phyloP scores from a whole-genome alignment of 2,797 vertebrate genomes.

The Steatocranus sp. region DNA sequence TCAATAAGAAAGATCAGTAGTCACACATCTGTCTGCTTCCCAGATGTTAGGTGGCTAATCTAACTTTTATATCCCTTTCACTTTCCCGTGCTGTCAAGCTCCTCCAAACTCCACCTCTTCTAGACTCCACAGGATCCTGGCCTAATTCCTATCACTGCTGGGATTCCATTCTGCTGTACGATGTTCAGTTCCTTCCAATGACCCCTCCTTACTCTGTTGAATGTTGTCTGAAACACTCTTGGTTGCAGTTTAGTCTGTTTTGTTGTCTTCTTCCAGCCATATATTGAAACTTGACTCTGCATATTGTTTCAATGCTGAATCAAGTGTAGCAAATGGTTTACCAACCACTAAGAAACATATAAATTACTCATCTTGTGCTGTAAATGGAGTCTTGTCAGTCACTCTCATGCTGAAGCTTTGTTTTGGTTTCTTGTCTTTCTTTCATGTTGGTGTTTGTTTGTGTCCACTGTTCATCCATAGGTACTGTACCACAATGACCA shows the following conservation, averaged over 20 bases:
- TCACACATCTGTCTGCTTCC: not conserved
- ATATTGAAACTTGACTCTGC: not conserved
- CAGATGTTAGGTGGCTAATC: not conserved
- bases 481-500: not conserved
- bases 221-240: not conserved
- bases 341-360: not conserved
- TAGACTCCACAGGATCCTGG: not conserved
- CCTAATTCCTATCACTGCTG: not conserved
- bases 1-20: not conserved
- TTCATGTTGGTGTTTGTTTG: not conserved
- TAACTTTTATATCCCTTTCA: not conserved
- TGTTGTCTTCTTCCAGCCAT: not conserved
- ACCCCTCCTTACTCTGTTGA: not conserved
- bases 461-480: not conserved
- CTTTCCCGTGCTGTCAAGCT: not conserved
- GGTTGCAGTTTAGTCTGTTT: not conserved
- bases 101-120: not conserved
- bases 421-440: not conserved
- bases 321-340: not conserved
- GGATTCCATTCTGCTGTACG: not conserved
- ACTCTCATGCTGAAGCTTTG: not conserved
- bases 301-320: not conserved
- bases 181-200: not conserved
- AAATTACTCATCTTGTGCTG: not conserved
- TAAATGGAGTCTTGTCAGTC: rapidly evolving